Base-by-base conservation (phyloP, 2,888 invertebrate genomes). In the Nymphalis urticae region DNA sequence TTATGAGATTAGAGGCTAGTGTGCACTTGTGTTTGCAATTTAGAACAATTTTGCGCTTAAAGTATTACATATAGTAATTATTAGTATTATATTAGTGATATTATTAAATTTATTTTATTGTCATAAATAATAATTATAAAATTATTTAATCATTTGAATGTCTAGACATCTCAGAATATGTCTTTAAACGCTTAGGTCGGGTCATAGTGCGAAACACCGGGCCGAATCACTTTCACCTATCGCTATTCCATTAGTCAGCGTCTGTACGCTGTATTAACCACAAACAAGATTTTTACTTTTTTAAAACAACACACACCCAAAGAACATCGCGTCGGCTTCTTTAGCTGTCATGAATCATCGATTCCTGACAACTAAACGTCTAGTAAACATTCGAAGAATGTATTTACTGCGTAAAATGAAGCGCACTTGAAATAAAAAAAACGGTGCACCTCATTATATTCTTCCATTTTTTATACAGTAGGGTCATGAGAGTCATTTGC, bases 121-220 rank as follows among this genome's bases (percentile, higher is more conserved):
- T 42, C 10, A 13, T 4, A 42, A 42, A 42, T 10, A 36, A 21
- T 21, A 42, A 42, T 10, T 42, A 42, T 3, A 27, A 54, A 24
- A 0, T 2, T 16, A 16, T 24, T 5, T 24, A 27, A 54, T 24
- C 16, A 24, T 27, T 24, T 16, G 27, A 54, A 27, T 54, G 7
- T 32, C 17, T 17, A 32, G 54, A 32, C 19, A 19, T 61, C 16
- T 10, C 62, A 50, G 48, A 67, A 67, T 67, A 75, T 63, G 70
- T 53, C 64, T 64, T 53, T 53, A 48, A 48, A 32, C 51, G 64
- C 56, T 73, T 13, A 66, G 74, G 74, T 73, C 74, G 74, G 82
- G 77, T 89, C 89, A 90, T 87, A 89, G 89, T 86, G 86, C 86
- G 81, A 83, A 83, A 82, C 79, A 76, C 73, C 76, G 73, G 68